These are phyloP conservation scores for Stigmatopora nigra DNA, from an alignment of 2,113 vertebrate species.

Conservation along the genomic window DNA sequence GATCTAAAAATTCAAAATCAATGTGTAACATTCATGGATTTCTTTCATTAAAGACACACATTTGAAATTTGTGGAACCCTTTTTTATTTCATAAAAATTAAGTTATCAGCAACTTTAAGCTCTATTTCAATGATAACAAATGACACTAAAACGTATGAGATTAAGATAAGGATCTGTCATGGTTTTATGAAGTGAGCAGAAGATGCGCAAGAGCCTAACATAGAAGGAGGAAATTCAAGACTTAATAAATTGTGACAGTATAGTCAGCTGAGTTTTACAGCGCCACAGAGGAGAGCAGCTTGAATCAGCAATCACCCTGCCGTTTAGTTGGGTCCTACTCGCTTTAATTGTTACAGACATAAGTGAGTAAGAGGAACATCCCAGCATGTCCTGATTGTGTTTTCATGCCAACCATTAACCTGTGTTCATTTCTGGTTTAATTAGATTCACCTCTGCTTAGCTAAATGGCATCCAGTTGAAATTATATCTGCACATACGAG, in stretches of 20 bases:
- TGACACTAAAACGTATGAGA: conserved; percentile 6
- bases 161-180: conserved; percentile 6
- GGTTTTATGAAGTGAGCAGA: conserved; percentile 7
- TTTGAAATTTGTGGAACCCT: too few species aligned
- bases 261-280: conserved; percentile 26
- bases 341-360: conserved; percentile 25
- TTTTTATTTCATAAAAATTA: too few species aligned
- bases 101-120: too few species aligned
- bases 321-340: conserved; percentile 18
- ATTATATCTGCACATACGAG: neutral
- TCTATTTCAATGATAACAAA: neutral
- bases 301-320: conserved; percentile 17
- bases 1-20: too few species aligned
- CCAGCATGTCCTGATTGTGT: neutral
- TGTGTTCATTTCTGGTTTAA: neutral
- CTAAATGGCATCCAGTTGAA: neutral
- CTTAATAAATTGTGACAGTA: conserved; percentile 53
- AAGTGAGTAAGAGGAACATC: conserved; percentile 11
- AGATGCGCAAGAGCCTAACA: conserved; percentile 49
- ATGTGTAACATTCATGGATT: too few species aligned
- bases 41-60: too few species aligned
- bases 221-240: conserved; percentile 30
- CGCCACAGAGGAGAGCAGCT: conserved; percentile 18
- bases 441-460: neutral
- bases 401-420: conserved; percentile 14